Conservation (phyloP, 2,888 invertebrate species). For the Dusona sp. region DNA sequence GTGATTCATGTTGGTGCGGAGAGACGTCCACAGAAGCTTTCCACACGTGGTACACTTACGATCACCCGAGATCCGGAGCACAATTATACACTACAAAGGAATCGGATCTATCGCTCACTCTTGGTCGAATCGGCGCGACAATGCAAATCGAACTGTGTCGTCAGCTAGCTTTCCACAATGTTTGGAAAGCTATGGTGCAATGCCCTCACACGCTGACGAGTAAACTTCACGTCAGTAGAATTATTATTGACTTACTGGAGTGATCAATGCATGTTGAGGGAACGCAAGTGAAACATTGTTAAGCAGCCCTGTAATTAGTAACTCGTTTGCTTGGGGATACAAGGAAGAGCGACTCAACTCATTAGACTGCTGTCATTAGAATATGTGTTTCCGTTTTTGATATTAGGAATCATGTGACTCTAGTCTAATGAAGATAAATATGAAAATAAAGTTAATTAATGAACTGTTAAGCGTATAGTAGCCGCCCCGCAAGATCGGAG, state of each 20-base stretch:
- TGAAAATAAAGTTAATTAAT: background rate
- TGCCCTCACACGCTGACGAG: slow-evolving; percentile 15
- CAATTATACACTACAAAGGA: slow-evolving; percentile 64
- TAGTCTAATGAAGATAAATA: background rate
- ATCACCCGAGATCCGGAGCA: slow-evolving; percentile 38
- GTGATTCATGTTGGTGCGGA: slow-evolving; percentile 56
- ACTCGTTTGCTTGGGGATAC: background rate
- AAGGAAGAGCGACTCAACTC: background rate
- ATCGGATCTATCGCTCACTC: slow-evolving; percentile 51
- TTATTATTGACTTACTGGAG: slow-evolving; percentile 17
- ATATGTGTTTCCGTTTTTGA: background rate
- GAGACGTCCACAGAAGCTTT: slow-evolving; percentile 38
- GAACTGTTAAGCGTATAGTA: background rate
- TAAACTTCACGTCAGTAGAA: slow-evolving; percentile 9
- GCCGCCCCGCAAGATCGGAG: background rate
- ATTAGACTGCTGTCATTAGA: background rate
- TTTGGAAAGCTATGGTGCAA: slow-evolving; percentile 49
- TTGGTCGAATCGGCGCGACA: slow-evolving; percentile 11
- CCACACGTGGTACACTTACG: slow-evolving; percentile 36
- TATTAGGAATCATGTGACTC: background rate
- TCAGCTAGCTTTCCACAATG: slow-evolving; percentile 50
- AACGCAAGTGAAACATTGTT: background rate
- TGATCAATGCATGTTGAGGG: background rate
- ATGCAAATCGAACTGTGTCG: slow-evolving; percentile 42
- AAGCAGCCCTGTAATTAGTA: background rate